phyloP scores from a whole-genome alignment of 1,140 invertebrate genomes.

The Penaeus vannamei region DNA sequence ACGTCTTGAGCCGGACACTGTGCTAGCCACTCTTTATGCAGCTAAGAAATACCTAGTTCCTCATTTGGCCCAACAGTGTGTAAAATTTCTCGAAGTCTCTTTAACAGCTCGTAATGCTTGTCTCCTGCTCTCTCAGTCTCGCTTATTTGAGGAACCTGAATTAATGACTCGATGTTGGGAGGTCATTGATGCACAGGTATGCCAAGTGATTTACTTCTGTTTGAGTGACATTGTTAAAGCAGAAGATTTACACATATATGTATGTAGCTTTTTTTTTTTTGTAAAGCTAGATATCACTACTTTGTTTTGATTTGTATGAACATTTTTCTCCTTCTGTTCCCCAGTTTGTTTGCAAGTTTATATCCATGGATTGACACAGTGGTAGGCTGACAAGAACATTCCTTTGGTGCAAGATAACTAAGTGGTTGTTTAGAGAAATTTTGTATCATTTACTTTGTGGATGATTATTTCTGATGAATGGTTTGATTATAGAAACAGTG shows the following conservation, averaged over 20 bases:
- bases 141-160: conserved; percentile 92
- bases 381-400: too few species aligned
- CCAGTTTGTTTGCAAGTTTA: too few species aligned
- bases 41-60: conserved; percentile 96
- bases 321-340: too few species aligned
- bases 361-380: too few species aligned
- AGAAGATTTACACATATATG: background rate
- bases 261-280: too few species aligned
- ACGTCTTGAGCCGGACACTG: conserved; percentile 90
- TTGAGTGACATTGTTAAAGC: conserved; percentile 13
- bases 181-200: conserved; percentile 84
- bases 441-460: too few species aligned
- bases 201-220: conserved; percentile 77
- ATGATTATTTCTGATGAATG: too few species aligned
- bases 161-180: conserved; percentile 95
- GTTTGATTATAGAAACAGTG: too few species aligned
- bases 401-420: too few species aligned
- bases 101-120: conserved; percentile 94
- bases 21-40: conserved; percentile 89
- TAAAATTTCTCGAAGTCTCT: conserved; percentile 92
- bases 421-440: too few species aligned
- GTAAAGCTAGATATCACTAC: too few species aligned
- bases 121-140: conserved; percentile 89
- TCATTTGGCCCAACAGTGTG: conserved; percentile 89
- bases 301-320: too few species aligned